Base-by-base conservation (phyloP, 2,888 invertebrate genomes). In the Oegoconia quadripuncta region DNA sequence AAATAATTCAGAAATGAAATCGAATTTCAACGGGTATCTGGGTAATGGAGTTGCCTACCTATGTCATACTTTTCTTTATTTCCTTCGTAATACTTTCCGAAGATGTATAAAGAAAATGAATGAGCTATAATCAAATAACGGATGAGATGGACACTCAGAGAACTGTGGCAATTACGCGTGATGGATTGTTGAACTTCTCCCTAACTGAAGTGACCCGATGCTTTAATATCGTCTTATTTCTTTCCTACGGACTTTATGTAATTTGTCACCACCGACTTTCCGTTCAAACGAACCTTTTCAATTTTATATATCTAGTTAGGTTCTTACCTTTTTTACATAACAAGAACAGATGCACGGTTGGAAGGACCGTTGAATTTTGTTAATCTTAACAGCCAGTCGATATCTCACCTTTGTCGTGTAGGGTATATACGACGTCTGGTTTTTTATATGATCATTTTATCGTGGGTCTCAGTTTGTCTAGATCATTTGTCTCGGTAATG, bases 131-230 rank as follows among this genome's bases (percentile, higher is more conserved):
- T 78, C 70, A 72, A 72, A 75, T 60, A 64, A 62, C 55, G 55
- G 48, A 39, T 45, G 59, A 71, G 72, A 73, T 64, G 65, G 70
- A 69, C 69, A 67, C 60, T 64, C 56, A 50, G 63, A 54, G 59
- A 64, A 73, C 71, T 67, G 68, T 55, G 66, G 72, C 74, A 80
- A 80, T 82, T 80, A 78, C 70, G 65, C 59, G 68, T 78, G 80
- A 80, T 81, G 78, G 71, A 80, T 81, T 70, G 78, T 65, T 66
- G 63, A 76, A 79, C 64, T 78, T 75, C 58, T 54, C 52, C 54
- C 53, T 55, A 59, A 64, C 65, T 59, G 64, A 67, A 74, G 73
- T 74, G 71, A 72, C 72, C 74, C 64, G 53, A 62, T 70, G 70
- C 64, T 74, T 75, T 78, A 76, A 77, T 78, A 74, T 70, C 71